A percentile compares a stretch with the other conserved stretches of the same genome.
Evolutionary conservation across 2,888 invertebrate species (phyloP).

Genomic region (Ophonus ardosiacus): DNA sequence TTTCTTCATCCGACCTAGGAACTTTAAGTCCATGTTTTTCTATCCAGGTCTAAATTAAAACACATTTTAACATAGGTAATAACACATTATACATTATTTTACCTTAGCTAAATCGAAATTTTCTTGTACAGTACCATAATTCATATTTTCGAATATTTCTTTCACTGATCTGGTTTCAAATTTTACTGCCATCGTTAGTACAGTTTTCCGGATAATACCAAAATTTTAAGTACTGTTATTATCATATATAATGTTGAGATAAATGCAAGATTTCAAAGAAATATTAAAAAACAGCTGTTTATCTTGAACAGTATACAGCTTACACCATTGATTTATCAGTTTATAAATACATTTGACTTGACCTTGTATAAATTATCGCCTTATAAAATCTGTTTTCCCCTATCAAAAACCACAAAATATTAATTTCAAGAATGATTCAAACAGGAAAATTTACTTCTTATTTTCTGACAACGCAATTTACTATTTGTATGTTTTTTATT

Average conservation of each 20-base stretch:
- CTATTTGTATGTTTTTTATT: neutral
- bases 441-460: neutral
- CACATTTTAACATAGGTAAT: constrained; percentile 6
- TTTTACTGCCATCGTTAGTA: constrained; percentile 38
- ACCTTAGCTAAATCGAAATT: constrained; percentile 69
- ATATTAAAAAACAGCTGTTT: constrained; percentile 22
- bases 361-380: constrained; percentile 22
- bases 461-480: neutral
- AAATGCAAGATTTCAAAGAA: neutral
- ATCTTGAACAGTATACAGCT: constrained; percentile 42
- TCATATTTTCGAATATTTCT: constrained; percentile 71
- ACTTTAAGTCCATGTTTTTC: constrained; percentile 64
- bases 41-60: constrained; percentile 70
- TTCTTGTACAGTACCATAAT: constrained; percentile 70
- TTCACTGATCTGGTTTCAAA: constrained; percentile 59
- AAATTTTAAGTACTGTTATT: neutral
- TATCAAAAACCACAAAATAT: constrained; percentile 20
- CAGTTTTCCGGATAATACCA: neutral
- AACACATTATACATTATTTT: constrained; percentile 52
- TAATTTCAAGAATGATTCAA: neutral
- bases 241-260: neutral
- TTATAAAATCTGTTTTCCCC: constrained; percentile 4
- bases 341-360: constrained; percentile 52
- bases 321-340: constrained; percentile 18
- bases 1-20: constrained; percentile 65